phyloP scores from a whole-genome alignment of 2,113 vertebrate species.

The Phyllopteryx taeniolatus region DNA sequence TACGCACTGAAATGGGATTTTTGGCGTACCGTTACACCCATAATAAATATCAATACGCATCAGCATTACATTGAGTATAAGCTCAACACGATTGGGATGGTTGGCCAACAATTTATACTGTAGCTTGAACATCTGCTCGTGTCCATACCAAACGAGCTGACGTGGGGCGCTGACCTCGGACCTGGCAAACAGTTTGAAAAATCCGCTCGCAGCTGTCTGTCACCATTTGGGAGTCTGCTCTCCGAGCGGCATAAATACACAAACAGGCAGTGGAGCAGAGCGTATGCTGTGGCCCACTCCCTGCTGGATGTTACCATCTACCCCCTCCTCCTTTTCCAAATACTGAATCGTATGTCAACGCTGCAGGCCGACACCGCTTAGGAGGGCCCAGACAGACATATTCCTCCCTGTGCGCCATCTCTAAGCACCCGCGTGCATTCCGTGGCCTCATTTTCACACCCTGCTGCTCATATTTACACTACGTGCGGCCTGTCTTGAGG shows the following conservation, averaged over 20 bases:
- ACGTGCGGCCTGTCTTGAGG: conserved; percentile 1
- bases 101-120: neutral
- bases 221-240: conserved; percentile 20
- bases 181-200: conserved; percentile 7
- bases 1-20: too few species aligned
- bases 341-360: conserved; percentile 4
- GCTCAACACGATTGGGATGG: rapidly evolving
- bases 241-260: conserved; percentile 11
- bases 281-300: conserved; percentile 3
- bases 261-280: neutral
- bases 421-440: neutral
- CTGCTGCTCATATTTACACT: conserved; percentile 16
- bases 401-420: neutral
- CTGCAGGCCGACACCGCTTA: neutral
- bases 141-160: conserved; percentile 22
- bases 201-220: conserved; percentile 15
- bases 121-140: conserved; percentile 3
- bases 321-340: conserved; percentile 19
- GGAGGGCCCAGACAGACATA: neutral
- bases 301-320: conserved; percentile 4
- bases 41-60: neutral
- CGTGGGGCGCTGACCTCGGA: conserved; percentile 7
- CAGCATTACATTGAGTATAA: neutral
- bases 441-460: conserved; percentile 21
- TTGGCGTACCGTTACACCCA: too few species aligned